These are phyloP conservation scores for Incurvaria masculella DNA, from an alignment of 2,888 invertebrate species.

Conservation along the genomic window DNA sequence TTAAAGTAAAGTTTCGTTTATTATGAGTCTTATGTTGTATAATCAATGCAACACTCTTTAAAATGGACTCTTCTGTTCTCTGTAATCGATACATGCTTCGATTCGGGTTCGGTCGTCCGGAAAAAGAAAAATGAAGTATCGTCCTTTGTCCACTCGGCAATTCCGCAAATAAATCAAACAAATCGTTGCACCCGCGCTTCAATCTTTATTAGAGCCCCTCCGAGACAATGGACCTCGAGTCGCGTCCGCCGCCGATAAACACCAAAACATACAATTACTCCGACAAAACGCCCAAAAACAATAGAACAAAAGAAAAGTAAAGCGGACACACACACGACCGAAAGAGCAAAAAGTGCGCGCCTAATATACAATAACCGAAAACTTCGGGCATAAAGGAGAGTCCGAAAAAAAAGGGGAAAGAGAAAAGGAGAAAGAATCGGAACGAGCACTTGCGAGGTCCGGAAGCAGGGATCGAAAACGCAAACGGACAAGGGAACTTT, in stretches of 20 bases:
- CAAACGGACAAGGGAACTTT: conserved; percentile 4
- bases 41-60: no score
- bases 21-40: no score
- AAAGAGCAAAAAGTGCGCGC: conserved; percentile 7
- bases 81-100: no score
- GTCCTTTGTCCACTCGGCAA: not conserved
- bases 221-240: not conserved
- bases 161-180: not conserved
- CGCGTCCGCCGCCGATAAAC: conserved; percentile 1
- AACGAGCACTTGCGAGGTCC: not conserved
- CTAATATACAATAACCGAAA: conserved; percentile 12
- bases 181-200: not conserved
- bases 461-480: not conserved
- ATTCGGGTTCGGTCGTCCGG: not conserved
- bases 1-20: no score
- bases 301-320: conserved; percentile 15
- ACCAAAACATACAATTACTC: conserved; percentile 10
- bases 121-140: not conserved
- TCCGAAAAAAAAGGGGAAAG: not conserved
- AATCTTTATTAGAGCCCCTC: conserved; percentile 4
- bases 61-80: no score
- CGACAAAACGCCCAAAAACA: conserved; percentile 7
- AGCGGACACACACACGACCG: conserved; percentile 36
- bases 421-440: not conserved
- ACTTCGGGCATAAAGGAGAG: conserved; percentile 11